phyloP scores from a whole-genome alignment of 2,113 vertebrate species.

The Amia ocellicauda region DNA sequence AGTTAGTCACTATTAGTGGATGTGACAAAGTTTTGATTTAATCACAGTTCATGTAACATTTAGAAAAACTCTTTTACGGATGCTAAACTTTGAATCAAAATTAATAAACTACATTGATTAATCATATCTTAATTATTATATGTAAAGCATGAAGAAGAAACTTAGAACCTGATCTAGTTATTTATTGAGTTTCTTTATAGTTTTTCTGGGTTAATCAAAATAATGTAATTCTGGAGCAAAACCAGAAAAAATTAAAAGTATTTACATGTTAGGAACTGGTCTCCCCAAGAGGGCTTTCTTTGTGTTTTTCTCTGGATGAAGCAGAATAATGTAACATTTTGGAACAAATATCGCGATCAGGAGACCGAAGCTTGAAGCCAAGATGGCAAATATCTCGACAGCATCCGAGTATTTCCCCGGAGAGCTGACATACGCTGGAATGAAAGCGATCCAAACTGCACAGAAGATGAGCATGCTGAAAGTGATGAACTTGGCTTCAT shows the following conservation, averaged over 20 bases:
- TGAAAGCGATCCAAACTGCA: conserved; percentile 56
- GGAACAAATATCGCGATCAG: conserved; percentile 55
- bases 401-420: conserved; percentile 61
- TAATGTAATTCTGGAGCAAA: too few relatives aligned
- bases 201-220: conserved; percentile 29
- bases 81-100: too few relatives aligned
- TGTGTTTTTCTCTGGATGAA: conserved; percentile 58
- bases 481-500: conserved; percentile 56
- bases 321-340: conserved; percentile 61
- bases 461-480: conserved; percentile 68
- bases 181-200: too few relatives aligned
- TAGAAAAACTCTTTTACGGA: too few relatives aligned
- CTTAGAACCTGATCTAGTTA: too few relatives aligned
- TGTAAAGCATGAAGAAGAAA: too few relatives aligned
- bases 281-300: conserved; percentile 54
- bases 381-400: conserved; percentile 62
- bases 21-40: too few relatives aligned
- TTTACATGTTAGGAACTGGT: conserved; percentile 21
- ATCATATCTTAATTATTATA: too few relatives aligned
- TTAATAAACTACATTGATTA: too few relatives aligned
- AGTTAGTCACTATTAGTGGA: too few relatives aligned
- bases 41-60: too few relatives aligned
- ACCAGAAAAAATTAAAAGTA: too few relatives aligned
- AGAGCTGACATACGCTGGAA: conserved; percentile 61
- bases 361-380: conserved; percentile 65